Percentiles rank a stretch among this genome's conserved stretches.
Evolutionary conservation across 2,888 invertebrate species (phyloP).

Genomic region (Athripsodes cinereus): DNA sequence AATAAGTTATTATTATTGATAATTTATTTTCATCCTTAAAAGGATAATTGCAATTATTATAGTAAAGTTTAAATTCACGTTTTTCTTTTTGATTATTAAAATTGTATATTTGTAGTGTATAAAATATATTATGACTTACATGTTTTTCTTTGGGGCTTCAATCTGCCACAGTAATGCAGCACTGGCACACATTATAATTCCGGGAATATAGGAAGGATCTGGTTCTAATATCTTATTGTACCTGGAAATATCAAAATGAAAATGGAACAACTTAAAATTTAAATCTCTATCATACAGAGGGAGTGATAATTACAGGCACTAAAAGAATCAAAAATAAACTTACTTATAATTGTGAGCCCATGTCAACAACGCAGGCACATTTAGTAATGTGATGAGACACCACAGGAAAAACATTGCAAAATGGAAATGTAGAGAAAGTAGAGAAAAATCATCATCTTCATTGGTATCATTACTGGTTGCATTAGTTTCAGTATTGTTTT

Average conservation of each 20-base stretch:
- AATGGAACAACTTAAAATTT: not conserved
- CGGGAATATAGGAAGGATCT: constrained; percentile 58
- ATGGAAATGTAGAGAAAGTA: constrained; percentile 63
- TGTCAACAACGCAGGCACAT: constrained; percentile 65
- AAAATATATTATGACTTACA: constrained; percentile 60
- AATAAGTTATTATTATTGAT: too few species aligned
- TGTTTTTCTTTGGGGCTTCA: constrained; percentile 54
- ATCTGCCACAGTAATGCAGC: constrained; percentile 62
- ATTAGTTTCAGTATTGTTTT: too few species aligned
- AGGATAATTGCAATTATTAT: too few species aligned
- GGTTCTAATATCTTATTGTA: constrained; percentile 49
- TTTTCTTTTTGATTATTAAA: not conserved
- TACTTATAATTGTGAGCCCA: constrained; percentile 80
- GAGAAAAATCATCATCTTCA: constrained; percentile 29
- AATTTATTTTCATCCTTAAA: too few species aligned
- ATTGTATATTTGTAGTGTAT: constrained; percentile 8
- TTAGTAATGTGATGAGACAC: constrained; percentile 58
- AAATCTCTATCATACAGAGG: not conserved
- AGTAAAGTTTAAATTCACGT: too few species aligned
- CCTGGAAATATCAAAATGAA: constrained; percentile 40
- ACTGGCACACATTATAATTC: constrained; percentile 52
- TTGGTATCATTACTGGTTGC: not conserved
- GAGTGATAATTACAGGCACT: not conserved
- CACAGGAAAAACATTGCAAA: constrained; percentile 66
- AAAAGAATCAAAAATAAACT: constrained; percentile 33